Base-by-base conservation (phyloP, 2,113 vertebrate genomes). In the Cinclus mexicanus region DNA sequence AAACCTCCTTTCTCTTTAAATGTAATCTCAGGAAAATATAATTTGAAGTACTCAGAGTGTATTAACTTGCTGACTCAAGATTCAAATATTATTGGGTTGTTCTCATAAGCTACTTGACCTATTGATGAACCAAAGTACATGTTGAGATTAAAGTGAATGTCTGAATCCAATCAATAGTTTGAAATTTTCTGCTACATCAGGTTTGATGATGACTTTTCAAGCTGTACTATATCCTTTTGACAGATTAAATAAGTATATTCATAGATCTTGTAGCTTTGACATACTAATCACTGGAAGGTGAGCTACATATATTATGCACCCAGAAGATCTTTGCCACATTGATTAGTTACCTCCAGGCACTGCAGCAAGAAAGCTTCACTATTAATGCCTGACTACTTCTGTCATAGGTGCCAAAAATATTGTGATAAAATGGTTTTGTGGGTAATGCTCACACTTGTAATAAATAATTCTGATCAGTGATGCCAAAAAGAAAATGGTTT, bases 101-200 rank as follows among this genome's bases (percentile, higher is more conserved):
- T 65, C 47, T 91, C 46, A 60, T 74, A 90, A 78, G 41, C 52
- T 83, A 25, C 60, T 89, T 95, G 91, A 95, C 85, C 89, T 94
- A 90, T 86, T 91, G 86, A 91, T 87, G 64, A 68, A 77, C 47
- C 10, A 35, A 83, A 86, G n/a, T 35, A 84, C 60, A 60, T 42
- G 44, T 83, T 85, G 49, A 87, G 57, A 95, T 86, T 95, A 91
- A 89, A 96, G 89, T 59, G 55, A 92, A 88, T 35, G 78, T 35
- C 56, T 87, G 89, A 80, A 75, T 90, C 35, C 86, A 92, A 96
- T 97, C 95, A 91, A 93, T 91, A 80, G 46, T 53, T 85, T 75
- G 88, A 82, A 83, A 92, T 95, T 94, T 97, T 97, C 90, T 96
- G 89, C 93, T 89, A 95, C 92, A 92, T 94, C 95, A 91, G 57